Base-by-base conservation (phyloP, 2,888 invertebrate species). In the Ochropacha duplaris region DNA sequence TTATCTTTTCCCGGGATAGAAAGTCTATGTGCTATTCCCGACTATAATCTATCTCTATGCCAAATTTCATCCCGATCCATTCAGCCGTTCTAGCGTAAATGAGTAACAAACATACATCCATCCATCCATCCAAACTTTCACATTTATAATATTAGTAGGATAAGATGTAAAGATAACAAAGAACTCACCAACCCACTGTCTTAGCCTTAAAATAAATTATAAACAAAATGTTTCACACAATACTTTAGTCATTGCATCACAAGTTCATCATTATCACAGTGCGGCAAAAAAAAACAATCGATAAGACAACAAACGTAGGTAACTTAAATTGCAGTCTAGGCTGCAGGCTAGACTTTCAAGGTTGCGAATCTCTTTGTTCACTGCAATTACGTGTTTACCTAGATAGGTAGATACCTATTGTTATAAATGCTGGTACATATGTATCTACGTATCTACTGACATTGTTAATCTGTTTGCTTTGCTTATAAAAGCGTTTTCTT, bases 341-440 rank as follows among this genome's bases (percentile, higher is more conserved):
- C 22, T 54, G 54, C 44, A 19, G 59, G 49, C 59, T 59, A 59
- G 59, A 59, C 59, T 50, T 36, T 49, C 59, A 59, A 59, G 59
- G 59, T 56, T 56, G 31, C 28, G 22, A 28, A n/a, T 54, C 24
- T 44, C 59, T 59, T 56, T 59, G 56, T 59, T 54, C 56, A 56
- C 39, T 55, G 28, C n/a, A 14, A 56, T 49, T 58, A 50, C 54
- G 44, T 49, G 54, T 54, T 36, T 56, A 49, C 31, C 56, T 36
- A 51, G 22, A 52, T 52, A 31, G 19, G 1, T 44, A 44, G 0
- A 4, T 19, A 44, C 19, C 44, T 2, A 44, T 44, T 44, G 44
- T 44, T 44, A 19, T n/a, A n/a, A n/a, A 24, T 4, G 24, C 3
- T 24, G 2, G 5, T 24, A 24, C n/a, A n/a, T n/a, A n/a, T n/a